A percentile compares a stretch with the other conserved stretches of the same genome.
Evolutionary conservation across 2,113 vertebrate genomes (phyloP).

Genomic region (Rhegmatorhina hoffmannsi): DNA sequence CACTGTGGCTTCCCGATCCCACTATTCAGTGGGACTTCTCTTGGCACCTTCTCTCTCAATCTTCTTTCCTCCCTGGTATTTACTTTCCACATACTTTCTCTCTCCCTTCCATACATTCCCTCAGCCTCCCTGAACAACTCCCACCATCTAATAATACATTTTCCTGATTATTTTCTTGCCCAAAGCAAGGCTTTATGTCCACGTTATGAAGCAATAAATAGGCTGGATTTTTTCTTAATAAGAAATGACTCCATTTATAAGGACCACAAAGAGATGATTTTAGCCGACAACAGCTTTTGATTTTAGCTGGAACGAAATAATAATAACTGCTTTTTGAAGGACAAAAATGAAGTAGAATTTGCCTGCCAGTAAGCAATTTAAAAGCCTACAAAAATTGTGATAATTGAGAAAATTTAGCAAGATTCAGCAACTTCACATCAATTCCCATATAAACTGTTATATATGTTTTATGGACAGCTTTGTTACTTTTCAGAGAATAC

Average conservation of each 20-base stretch:
- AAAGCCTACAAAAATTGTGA: slow-evolving; percentile 10
- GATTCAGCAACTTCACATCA: neutral
- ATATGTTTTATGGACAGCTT: neutral
- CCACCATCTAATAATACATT: neutral
- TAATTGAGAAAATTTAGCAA: slow-evolving; percentile 31
- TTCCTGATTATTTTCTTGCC: neutral
- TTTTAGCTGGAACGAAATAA: slow-evolving; percentile 39
- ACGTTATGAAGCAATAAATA: neutral
- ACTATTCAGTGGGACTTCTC: neutral
- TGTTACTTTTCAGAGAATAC: neutral
- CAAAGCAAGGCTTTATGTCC: neutral
- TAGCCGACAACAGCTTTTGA: slow-evolving; percentile 23
- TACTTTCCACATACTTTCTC: neutral
- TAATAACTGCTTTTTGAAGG: slow-evolving; percentile 37
- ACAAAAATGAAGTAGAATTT: slow-evolving; percentile 13
- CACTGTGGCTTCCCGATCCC: fast-evolving
- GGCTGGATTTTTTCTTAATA: slow-evolving; percentile 1
- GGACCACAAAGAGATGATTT: slow-evolving; percentile 26
- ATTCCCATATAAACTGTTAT: neutral
- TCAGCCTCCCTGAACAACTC: neutral
- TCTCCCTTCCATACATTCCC: neutral
- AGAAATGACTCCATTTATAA: neutral
- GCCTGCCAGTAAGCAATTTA: slow-evolving; percentile 18
- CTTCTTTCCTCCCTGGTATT: neutral
- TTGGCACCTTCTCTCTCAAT: neutral